Evolutionary conservation across 2,797 vertebrate genomes (phyloP).

Genomic region (Smutsia gigantea): DNA sequence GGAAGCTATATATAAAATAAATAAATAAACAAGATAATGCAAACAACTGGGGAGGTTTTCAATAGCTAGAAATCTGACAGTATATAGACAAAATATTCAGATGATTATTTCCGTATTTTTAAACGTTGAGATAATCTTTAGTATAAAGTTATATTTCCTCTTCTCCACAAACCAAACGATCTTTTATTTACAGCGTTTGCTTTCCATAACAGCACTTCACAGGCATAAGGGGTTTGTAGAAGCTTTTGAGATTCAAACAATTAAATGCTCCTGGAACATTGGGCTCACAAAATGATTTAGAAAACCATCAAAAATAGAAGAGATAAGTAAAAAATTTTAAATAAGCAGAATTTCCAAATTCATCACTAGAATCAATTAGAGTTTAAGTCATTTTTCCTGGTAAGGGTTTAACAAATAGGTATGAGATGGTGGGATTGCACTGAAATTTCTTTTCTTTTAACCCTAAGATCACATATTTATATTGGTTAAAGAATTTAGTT

Average conservation of each 20-base stretch:
- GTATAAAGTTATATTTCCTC: background rate
- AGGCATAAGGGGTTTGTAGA: background rate
- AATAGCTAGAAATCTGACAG: background rate
- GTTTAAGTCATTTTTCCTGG: slow-evolving; percentile 56
- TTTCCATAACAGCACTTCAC: background rate
- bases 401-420: background rate
- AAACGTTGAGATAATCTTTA: background rate
- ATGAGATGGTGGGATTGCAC: background rate
- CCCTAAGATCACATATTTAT: background rate
- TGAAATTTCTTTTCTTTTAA: background rate
- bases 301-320: background rate
- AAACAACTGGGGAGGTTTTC: background rate
- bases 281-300: background rate
- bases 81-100: background rate
- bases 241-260: background rate
- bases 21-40: background rate
- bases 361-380: background rate
- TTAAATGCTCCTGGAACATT: background rate
- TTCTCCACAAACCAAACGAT: background rate
- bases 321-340: background rate
- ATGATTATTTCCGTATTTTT: background rate
- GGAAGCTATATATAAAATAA: background rate
- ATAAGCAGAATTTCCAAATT: background rate
- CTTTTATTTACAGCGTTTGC: background rate
- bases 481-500: background rate